These are phyloP conservation scores for Euphydryas editha DNA, from an alignment of 2,888 invertebrate genomes.

Conservation along the genomic window DNA sequence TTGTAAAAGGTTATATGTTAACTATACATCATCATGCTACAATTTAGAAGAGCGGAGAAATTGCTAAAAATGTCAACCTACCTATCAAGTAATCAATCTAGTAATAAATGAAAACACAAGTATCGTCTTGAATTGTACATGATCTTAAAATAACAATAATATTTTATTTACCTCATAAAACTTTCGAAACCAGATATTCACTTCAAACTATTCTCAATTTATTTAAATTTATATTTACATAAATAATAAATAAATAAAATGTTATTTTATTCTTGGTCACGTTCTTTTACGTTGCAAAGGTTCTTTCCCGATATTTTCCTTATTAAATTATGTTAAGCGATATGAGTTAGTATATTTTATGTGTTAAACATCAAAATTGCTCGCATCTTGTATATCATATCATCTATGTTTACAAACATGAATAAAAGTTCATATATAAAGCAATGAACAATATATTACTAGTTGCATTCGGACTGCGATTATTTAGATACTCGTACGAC, in stretches of 20 bases:
- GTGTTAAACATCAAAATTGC: too few relatives aligned
- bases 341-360: background rate
- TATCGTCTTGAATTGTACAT: too few relatives aligned
- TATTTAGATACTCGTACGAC: background rate
- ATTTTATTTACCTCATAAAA: too few relatives aligned
- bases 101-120: too few relatives aligned
- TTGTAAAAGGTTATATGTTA: too few relatives aligned
- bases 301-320: background rate
- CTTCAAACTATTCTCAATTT: background rate
- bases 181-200: too few relatives aligned
- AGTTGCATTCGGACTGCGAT: background rate
- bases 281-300: background rate
- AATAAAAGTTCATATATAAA: background rate
- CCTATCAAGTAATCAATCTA: too few relatives aligned
- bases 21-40: too few relatives aligned
- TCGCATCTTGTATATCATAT: background rate
- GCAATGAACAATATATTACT: background rate
- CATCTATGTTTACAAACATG: background rate
- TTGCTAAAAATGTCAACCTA: too few relatives aligned
- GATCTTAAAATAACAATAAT: too few relatives aligned
- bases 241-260: background rate
- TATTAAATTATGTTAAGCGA: background rate
- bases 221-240: background rate
- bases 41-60: too few relatives aligned
- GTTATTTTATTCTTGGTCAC: background rate